These are phyloP conservation scores for Brachionus rubens DNA, from an alignment of 1,140 invertebrate species.

Conservation along the genomic window DNA sequence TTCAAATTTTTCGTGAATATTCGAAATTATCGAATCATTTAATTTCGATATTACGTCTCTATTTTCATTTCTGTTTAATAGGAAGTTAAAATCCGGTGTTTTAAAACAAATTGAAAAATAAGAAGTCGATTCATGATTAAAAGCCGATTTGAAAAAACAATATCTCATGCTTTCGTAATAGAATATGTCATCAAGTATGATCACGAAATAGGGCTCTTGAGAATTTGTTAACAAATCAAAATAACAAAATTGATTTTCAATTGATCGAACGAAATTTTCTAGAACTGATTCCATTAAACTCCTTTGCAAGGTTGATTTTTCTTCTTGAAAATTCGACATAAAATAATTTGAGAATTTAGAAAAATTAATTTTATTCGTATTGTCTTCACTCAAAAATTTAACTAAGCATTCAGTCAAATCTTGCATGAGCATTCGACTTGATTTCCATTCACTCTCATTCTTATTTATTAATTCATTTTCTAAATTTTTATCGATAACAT, in stretches of 20 bases:
- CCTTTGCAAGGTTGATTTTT: not conserved
- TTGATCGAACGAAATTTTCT: not conserved
- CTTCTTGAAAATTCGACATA: too few species aligned
- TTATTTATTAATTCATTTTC: slow-evolving; percentile 34
- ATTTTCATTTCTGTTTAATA: not conserved
- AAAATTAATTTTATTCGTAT: not conserved
- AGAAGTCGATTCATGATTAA: not conserved
- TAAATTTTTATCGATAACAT: not conserved
- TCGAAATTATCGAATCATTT: not conserved
- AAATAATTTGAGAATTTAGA: not conserved
- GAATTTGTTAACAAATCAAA: not conserved
- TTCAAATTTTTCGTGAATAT: slow-evolving; percentile 33
- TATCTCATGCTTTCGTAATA: slow-evolving; percentile 43
- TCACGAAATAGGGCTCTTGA: not conserved
- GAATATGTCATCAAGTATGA: slow-evolving; percentile 41
- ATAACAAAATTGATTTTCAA: not conserved
- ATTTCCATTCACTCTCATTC: slow-evolving; percentile 3
- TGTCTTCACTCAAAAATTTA: not conserved
- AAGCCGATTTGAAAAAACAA: not conserved
- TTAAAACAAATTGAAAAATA: slow-evolving; percentile 7
- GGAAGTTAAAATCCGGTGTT: not conserved
- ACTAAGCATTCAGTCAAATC: not conserved
- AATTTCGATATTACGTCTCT: not conserved
- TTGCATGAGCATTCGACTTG: not conserved
- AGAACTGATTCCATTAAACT: not conserved